Base-by-base conservation (phyloP, 2,113 vertebrate genomes). In the Regulus satrapa region DNA sequence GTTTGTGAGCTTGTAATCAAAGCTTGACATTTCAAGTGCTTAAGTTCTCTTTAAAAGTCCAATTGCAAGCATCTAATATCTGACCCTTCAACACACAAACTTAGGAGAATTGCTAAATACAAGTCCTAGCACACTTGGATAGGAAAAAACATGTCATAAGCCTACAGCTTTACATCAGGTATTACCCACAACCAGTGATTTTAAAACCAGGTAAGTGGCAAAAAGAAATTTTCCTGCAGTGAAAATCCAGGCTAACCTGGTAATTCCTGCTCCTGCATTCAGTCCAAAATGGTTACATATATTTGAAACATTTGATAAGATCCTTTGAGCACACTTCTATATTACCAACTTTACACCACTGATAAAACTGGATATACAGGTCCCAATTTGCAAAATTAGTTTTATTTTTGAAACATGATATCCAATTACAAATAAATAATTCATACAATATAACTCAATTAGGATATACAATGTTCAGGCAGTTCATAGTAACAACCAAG, bases 371-470 rank as follows among this genome's bases (percentile, higher is more conserved):
- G 26, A 72, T 13, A 1, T 10, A 29, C 1, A 11, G 29, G 52
- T 26, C 59, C 94, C 5, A 12, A 61, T 79, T 82, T 96, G 93
- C 89, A 90, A 98, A 98, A 95, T 71, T 91, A 87, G 78, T 89
- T 97, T 98, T 98, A 98, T 97, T 98, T 96, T 96, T 97, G 93
- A 98, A 98, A 97, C 83, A 94, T 93, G 86, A 94, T 95, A 94
- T 89, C 93, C 97, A 97, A 97, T 98, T 98, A 98, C 97, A 98
- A 98, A 98, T 98, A 98, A 98, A 98, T 98, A 98, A 98, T 92
- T 73, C 94, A 98, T 88, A 98, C 96, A 98, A 94, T 88, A 97
- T 93, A 97, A 98, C 95, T 96, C 93, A 94, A 82, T 96, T 95
- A 88, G 92, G 96, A 97, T 95, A 94, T 81, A 98, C 94, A 95